Evolutionary conservation across 2,797 vertebrate genomes (phyloP), one percentile per base, ranked within the genome.

Genomic region (Neoniphon sammara): DNA sequence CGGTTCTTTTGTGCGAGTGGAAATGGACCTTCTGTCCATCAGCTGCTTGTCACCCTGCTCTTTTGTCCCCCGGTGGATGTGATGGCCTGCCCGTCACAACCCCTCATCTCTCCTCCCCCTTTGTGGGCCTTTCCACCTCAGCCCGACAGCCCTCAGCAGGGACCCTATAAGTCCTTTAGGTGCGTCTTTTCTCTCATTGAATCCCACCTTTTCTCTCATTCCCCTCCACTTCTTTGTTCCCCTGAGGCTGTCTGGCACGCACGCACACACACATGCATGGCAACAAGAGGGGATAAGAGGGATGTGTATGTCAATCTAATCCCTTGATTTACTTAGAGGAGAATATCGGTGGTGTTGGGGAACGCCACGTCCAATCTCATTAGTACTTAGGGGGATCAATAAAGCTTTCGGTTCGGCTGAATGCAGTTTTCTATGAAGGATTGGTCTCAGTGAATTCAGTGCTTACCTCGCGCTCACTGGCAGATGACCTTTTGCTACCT

Each of bases 1-100:
- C 64, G 75, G 78, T 52, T 76, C 91, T 82, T 92, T 92, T 94
- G 92, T 93, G 88, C 0, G 53, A 87, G 88, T 91, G 88, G 92
- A 92, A 93, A 94, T 93, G 85, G 90, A 86, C 87, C 87, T 81
- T 92, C 89, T 88, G 91, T 90, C 90, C 87, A 81, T 86, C 86
- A 72, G 83, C 83, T 82, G 85, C 86, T 86, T 77, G 83, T 92
- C 91, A 79, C 79, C 80, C 62, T 4, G 31, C 77, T 85, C 85
- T 77, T 92, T 94, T 93, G 90, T 93, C 83, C 85, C 70, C 53
- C 46, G 0, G 56, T 85, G 75, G 87, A 88, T 78, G 86, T 88
- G 84, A 90, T 42, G 86, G 80, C 84, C 91, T 93, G 92, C 89
- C 92, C 89, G 89, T 93, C 93, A 93, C 83, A 76, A 65, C 77